phyloP scores from a whole-genome alignment of 2,113 vertebrate genomes.

The Lophochroa leadbeateri region DNA sequence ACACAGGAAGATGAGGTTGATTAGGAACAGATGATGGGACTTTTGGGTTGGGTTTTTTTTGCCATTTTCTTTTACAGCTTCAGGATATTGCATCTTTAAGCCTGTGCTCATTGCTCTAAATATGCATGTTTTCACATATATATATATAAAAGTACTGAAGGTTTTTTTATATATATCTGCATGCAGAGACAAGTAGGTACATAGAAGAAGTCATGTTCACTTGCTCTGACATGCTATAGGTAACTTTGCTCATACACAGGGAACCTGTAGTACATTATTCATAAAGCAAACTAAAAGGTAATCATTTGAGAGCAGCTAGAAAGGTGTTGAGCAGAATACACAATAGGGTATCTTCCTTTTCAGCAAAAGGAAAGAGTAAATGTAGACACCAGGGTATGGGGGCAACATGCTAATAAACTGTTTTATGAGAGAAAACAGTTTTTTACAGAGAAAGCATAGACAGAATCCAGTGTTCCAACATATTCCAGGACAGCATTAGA shows the following conservation, averaged over 20 bases:
- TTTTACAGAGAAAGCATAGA: constrained; percentile 48
- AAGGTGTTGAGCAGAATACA: constrained; percentile 49
- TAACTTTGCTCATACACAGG: constrained; percentile 16
- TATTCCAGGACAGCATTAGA: constrained; percentile 48
- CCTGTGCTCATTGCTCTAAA: constrained; percentile 46
- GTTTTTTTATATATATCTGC: constrained; percentile 53
- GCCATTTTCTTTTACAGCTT: constrained; percentile 69
- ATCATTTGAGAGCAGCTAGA: constrained; percentile 9
- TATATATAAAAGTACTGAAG: constrained; percentile 49
- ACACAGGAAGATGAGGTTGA: background rate
- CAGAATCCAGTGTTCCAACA: constrained; percentile 57
- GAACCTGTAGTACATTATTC: constrained; percentile 14
- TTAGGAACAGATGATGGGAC: background rate
- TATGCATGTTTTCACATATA: constrained; percentile 24
- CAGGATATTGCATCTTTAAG: constrained; percentile 71
- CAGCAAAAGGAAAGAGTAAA: constrained; percentile 56
- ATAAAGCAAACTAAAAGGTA: constrained; percentile 53
- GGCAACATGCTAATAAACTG: constrained; percentile 70
- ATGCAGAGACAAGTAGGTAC: constrained; percentile 60
- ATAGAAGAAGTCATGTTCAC: constrained; percentile 23
- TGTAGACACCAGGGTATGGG: constrained; percentile 18
- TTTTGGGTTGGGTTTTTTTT: fast-evolving
- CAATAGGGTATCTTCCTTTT: constrained; percentile 55
- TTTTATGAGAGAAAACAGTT: constrained; percentile 70
- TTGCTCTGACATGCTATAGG: constrained; percentile 56